Percentiles rank a stretch among this genome's conserved stretches.
Conservation (phyloP, 2,888 invertebrate genomes). For the Myopa testacea region DNA sequence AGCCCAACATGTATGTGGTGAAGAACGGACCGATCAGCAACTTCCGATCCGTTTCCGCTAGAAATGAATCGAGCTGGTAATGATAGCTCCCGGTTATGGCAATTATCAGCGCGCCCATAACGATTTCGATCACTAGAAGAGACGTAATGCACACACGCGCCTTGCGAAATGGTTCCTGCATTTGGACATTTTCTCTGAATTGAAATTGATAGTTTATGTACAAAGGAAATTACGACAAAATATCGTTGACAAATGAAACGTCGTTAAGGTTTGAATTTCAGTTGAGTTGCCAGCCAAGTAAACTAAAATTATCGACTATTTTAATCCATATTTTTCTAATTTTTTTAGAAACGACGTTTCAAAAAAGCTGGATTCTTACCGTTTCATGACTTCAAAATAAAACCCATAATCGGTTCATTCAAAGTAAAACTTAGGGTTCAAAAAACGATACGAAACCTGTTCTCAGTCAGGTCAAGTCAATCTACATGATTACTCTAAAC, state of each 20-base stretch:
- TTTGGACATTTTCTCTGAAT: slow-evolving; percentile 56
- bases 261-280: slow-evolving; percentile 6
- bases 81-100: slow-evolving; percentile 55
- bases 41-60: slow-evolving; percentile 53
- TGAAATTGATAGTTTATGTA: slow-evolving; percentile 10
- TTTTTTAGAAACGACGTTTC: too few species aligned
- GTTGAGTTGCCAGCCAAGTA: slow-evolving; percentile 15
- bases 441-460: too few species aligned
- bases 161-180: slow-evolving; percentile 60
- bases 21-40: slow-evolving; percentile 55
- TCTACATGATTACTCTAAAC: too few species aligned
- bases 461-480: too few species aligned
- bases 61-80: slow-evolving; percentile 50
- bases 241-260: slow-evolving; percentile 16
- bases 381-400: too few species aligned
- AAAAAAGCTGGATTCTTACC: too few species aligned
- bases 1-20: slow-evolving; percentile 56
- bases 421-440: too few species aligned
- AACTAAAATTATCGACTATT: background rate
- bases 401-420: too few species aligned
- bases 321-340: too few species aligned
- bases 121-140: slow-evolving; percentile 55
- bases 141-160: slow-evolving; percentile 55
- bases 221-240: background rate
- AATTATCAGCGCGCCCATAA: slow-evolving; percentile 56